These are phyloP conservation scores for Indri indri DNA, from an alignment of 2,113 vertebrate genomes.

Conservation along the genomic window DNA sequence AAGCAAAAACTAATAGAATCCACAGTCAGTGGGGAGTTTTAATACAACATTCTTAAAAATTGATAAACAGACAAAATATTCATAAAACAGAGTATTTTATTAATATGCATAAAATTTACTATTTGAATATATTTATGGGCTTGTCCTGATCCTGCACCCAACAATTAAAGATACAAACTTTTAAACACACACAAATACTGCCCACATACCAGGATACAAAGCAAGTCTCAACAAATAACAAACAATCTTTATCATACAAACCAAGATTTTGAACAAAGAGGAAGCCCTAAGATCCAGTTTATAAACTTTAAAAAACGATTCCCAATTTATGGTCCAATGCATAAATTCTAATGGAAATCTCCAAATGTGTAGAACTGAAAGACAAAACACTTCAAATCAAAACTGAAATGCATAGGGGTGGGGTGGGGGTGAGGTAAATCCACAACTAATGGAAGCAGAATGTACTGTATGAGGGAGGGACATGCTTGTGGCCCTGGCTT, in stretches of 20 bases:
- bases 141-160: background rate
- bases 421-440: no score
- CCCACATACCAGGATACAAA: background rate
- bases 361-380: background rate
- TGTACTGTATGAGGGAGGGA: no score
- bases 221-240: background rate
- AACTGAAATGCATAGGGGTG: background rate
- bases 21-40: background rate
- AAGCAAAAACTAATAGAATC: background rate
- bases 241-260: background rate
- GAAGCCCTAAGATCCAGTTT: background rate
- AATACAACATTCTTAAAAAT: background rate
- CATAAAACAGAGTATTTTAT: background rate
- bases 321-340: background rate
- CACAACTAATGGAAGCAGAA: no score
- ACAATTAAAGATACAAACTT: background rate
- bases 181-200: background rate
- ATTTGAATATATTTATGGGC: background rate
- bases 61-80: background rate
- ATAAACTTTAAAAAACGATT: background rate
- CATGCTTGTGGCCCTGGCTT: no score
- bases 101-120: background rate
- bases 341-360: conserved; percentile 10
- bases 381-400: conserved; percentile 8
- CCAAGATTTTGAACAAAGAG: background rate